These are phyloP conservation scores for Mizuhopecten yessoensis DNA, from an alignment of 1,140 invertebrate species.

Conservation along the genomic window DNA sequence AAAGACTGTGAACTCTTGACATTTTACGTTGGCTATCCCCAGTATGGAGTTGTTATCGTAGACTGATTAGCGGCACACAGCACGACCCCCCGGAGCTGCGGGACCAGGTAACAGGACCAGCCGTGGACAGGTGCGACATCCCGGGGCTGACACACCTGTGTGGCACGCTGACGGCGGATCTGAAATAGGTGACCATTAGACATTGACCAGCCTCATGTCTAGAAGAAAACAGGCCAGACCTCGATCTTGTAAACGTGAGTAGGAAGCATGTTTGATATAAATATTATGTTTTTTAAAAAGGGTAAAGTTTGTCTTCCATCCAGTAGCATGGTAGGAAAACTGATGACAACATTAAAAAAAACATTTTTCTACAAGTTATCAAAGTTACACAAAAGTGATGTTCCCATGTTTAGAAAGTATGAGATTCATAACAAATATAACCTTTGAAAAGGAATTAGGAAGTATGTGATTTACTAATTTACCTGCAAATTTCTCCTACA, in stretches of 20 bases:
- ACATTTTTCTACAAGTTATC: too few relatives aligned
- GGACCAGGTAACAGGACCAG: slow-evolving; percentile 6
- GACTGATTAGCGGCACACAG: not conserved
- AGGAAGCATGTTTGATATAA: not conserved
- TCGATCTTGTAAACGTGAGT: slow-evolving; percentile 61
- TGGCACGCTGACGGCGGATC: not conserved
- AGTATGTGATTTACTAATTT: too few relatives aligned
- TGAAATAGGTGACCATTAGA: not conserved
- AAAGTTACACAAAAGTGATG: too few relatives aligned
- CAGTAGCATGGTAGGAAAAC: too few relatives aligned
- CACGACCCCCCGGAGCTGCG: not conserved
- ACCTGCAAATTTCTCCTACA: too few relatives aligned
- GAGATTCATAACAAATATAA: too few relatives aligned
- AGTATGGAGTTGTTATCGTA: not conserved
- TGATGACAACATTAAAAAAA: too few relatives aligned
- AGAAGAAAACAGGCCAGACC: slow-evolving; percentile 64
- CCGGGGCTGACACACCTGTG: slow-evolving; percentile 7
- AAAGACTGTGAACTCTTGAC: slow-evolving; percentile 2
- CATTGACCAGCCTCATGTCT: slow-evolving; percentile 53
- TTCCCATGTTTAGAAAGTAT: too few relatives aligned
- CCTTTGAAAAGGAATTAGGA: too few relatives aligned
- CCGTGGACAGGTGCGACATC: not conserved
- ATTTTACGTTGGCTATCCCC: not conserved
- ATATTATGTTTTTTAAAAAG: too few relatives aligned
- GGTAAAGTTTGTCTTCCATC: too few relatives aligned